These are phyloP conservation scores for Ceratina calcarata DNA, from an alignment of 1,140 invertebrate species.

Conservation along the genomic window DNA sequence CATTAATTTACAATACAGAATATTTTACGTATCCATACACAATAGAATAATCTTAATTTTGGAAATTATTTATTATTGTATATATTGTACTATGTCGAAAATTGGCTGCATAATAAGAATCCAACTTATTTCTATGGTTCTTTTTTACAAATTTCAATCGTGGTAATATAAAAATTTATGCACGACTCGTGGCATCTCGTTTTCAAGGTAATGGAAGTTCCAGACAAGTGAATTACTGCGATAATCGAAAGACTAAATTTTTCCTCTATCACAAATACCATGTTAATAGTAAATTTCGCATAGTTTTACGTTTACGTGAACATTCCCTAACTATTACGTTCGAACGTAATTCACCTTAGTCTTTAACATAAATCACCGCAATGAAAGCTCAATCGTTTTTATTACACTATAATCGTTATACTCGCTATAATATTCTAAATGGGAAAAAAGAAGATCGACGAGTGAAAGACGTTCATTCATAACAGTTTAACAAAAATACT, in stretches of 20 bases:
- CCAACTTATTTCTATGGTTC: neutral
- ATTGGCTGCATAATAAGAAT: neutral
- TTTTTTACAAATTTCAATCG: neutral
- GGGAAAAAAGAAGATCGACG: neutral
- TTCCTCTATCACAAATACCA: neutral
- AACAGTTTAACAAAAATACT: neutral
- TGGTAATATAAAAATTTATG: conserved; percentile 20
- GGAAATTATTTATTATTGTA: conserved; percentile 11
- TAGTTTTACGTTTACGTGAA: neutral
- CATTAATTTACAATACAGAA: conserved; percentile 15
- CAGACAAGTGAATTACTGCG: neutral
- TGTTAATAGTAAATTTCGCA: neutral
- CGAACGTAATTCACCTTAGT: no score
- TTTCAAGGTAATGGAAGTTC: neutral
- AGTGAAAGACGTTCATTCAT: conserved; percentile 9
- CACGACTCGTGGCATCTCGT: neutral
- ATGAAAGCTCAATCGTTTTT: neutral
- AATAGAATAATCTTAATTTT: neutral
- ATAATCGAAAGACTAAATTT: neutral
- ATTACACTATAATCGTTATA: neutral
- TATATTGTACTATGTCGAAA: neutral
- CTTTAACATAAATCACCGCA: neutral
- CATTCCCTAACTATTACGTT: neutral
- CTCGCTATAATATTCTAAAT: neutral
- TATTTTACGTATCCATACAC: neutral